Evolutionary conservation across 1,140 invertebrate genomes (phyloP).

Genomic region (Drosophila pruinosa): DNA sequence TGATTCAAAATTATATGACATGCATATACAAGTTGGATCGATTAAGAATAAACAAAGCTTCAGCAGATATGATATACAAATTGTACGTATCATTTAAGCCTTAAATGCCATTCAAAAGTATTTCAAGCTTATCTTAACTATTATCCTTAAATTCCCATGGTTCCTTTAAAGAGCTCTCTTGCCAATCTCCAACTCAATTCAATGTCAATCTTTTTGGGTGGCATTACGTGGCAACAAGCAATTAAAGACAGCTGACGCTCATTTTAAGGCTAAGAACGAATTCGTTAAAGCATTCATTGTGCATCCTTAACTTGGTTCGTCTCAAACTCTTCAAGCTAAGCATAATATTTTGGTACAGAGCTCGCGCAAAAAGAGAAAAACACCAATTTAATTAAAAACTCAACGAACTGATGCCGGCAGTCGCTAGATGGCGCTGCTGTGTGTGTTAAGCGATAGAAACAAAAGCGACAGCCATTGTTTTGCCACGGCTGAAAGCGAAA

Average conservation of each 20-base stretch:
- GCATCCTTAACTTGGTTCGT: conserved; percentile 13
- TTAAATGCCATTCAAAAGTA: background rate
- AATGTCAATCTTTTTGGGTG: conserved; percentile 47
- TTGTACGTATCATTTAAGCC: background rate
- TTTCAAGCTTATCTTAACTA: background rate
- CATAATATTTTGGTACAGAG: conserved; percentile 64
- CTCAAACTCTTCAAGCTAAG: conserved; percentile 52
- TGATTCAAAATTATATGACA: background rate
- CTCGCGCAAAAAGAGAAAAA: conserved; percentile 20
- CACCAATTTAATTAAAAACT: conserved; percentile 74
- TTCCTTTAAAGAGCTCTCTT: background rate
- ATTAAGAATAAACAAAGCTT: background rate
- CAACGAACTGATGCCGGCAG: conserved; percentile 33
- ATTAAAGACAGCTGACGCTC: conserved; percentile 68
- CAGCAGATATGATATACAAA: background rate
- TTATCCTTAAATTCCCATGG: background rate
- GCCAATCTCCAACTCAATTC: conserved; percentile 18
- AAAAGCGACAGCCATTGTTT: conserved; percentile 57
- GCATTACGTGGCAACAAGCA: conserved; percentile 56
- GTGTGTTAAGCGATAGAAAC: conserved; percentile 23
- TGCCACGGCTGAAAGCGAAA: conserved; percentile 22
- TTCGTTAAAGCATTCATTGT: conserved; percentile 62
- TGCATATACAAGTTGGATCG: background rate
- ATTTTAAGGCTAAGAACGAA: conserved; percentile 67
- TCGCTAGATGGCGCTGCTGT: conserved; percentile 43